Conservation (phyloP, 2,797 vertebrate genomes). For the Aldrovandia affinis region DNA sequence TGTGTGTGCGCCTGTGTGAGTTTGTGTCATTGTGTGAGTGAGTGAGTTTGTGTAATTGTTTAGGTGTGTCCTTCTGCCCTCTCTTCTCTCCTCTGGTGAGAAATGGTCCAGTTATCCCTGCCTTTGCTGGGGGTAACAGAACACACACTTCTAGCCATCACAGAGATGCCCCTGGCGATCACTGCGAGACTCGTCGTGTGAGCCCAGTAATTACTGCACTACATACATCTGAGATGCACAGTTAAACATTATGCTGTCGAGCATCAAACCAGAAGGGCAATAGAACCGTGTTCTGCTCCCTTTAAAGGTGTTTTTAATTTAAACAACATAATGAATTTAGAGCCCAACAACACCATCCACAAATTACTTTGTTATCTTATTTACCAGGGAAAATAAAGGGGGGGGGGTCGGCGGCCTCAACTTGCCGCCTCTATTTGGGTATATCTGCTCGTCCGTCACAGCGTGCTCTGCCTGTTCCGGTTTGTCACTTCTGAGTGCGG, state of each 20-base stretch:
- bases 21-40: not conserved
- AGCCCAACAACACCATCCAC: not conserved
- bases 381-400: not conserved
- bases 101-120: slow-evolving; percentile 41
- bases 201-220: not conserved
- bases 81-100: slow-evolving; percentile 28
- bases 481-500: slow-evolving; percentile 34
- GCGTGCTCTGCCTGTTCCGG: slow-evolving; percentile 32
- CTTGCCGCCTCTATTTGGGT: slow-evolving; percentile 3
- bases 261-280: not conserved
- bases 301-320: not conserved
- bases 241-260: not conserved
- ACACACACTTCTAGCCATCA: too few species aligned
- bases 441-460: slow-evolving; percentile 21
- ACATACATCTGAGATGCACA: not conserved
- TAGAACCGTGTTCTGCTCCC: too few species aligned
- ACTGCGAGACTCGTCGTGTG: not conserved
- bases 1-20: not conserved
- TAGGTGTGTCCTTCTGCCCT: slow-evolving; percentile 31
- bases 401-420: not conserved
- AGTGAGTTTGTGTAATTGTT: too few species aligned
- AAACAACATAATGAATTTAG: not conserved
- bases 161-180: not conserved
- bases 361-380: not conserved
- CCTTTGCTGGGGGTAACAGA: not conserved